Evolutionary conservation across 2,797 vertebrate genomes (phyloP).

Genomic region (Euphonia xanthogaster): DNA sequence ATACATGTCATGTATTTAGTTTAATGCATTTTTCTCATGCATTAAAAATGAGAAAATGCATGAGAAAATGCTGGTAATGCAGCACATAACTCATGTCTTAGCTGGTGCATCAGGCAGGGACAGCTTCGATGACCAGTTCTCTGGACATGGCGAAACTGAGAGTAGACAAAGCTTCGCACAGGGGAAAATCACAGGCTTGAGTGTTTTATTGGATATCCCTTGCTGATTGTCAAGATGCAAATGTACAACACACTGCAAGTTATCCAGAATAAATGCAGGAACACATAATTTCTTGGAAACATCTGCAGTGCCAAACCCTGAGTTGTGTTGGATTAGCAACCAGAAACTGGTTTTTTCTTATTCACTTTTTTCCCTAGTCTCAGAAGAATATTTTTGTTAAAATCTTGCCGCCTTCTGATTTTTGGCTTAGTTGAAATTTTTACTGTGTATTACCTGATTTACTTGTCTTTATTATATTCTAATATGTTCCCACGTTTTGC

Average conservation of each 20-base stretch:
- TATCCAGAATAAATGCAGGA: neutral
- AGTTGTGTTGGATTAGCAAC: neutral
- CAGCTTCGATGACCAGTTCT: neutral
- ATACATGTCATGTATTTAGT: neutral
- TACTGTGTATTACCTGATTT: neutral
- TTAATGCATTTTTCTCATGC: neutral
- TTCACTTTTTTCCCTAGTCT: neutral
- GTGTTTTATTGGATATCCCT: neutral
- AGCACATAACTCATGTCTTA: rapidly evolving
- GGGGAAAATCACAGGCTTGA: neutral
- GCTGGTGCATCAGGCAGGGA: neutral
- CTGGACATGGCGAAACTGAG: neutral
- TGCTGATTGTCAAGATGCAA: neutral
- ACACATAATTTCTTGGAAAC: neutral
- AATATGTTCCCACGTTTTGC: neutral
- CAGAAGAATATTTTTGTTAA: neutral
- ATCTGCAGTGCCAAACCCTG: neutral
- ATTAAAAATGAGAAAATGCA: too few relatives aligned
- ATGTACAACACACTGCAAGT: neutral
- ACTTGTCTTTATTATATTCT: neutral
- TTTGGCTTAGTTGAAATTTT: neutral
- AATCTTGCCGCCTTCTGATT: neutral
- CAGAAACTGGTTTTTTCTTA: neutral
- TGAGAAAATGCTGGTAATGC: neutral
- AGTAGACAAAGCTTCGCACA: neutral